These are phyloP conservation scores for Sacculina carcini DNA, from an alignment of 2,888 invertebrate species.

Conservation along the genomic window DNA sequence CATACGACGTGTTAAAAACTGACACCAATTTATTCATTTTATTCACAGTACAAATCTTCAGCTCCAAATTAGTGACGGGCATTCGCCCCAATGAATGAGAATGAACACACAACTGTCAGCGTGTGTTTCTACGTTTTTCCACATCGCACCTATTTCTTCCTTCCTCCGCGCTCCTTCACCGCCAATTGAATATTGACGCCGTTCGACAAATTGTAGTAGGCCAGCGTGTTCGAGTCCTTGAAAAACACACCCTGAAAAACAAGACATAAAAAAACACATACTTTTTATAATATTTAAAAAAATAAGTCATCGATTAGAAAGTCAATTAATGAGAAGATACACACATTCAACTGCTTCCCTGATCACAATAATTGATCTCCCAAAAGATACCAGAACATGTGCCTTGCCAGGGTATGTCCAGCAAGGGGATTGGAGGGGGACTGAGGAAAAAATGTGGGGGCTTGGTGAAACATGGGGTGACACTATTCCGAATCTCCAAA, in stretches of 20 bases:
- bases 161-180: constrained; percentile 87
- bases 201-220: constrained; percentile 77
- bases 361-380: too few species aligned
- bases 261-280: constrained; percentile 16
- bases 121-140: background rate
- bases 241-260: constrained; percentile 84
- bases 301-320: constrained; percentile 1
- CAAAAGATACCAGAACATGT: too few species aligned
- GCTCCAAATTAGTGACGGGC: background rate
- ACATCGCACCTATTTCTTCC: constrained; percentile 49
- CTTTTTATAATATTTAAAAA: too few species aligned
- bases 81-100: background rate
- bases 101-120: too few species aligned
- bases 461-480: too few species aligned
- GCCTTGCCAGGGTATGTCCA: too few species aligned
- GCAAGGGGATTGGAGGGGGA: too few species aligned
- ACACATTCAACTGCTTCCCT: too few species aligned
- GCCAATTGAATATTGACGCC: constrained; percentile 62
- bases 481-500: too few species aligned
- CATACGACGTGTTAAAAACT: background rate
- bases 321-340: constrained; percentile 8
- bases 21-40: too few species aligned
- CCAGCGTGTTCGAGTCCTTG: constrained; percentile 81
- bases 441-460: too few species aligned
- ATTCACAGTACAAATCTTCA: background rate